A percentile compares a stretch with the other conserved stretches of the same genome.
These are phyloP conservation scores for Zaprionus kolodkinae DNA, from an alignment of 1,140 invertebrate genomes.

Conservation along the genomic window DNA sequence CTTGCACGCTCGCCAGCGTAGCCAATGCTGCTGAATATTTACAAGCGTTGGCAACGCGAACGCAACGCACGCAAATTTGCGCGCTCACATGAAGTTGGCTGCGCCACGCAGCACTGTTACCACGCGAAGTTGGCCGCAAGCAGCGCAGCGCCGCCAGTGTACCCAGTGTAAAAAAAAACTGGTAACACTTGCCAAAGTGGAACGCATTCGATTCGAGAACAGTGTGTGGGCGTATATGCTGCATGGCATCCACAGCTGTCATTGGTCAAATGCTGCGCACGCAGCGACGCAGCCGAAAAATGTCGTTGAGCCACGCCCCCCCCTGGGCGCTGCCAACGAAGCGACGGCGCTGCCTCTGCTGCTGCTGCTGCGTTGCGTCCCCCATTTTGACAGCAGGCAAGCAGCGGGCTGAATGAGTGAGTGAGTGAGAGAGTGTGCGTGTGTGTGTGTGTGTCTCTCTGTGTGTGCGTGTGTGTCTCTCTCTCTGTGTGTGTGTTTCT, in stretches of 20 bases:
- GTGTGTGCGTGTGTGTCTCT: too few species aligned
- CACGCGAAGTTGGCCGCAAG: background rate
- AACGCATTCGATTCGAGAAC: background rate
- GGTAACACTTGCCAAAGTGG: background rate
- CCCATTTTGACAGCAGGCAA: constrained; percentile 7
- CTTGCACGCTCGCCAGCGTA: background rate
- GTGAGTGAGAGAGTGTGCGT: too few species aligned
- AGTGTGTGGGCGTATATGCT: background rate
- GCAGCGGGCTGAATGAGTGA: too few species aligned
- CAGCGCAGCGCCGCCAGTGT: background rate
- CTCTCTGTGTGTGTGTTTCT: background rate
- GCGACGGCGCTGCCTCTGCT: too few species aligned
- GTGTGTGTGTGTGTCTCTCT: background rate
- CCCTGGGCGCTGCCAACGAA: too few species aligned
- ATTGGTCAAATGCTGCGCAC: background rate
- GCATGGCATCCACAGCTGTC: constrained; percentile 1
- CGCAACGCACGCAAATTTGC: background rate
- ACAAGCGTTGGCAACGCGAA: constrained; percentile 36
- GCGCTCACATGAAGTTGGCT: constrained; percentile 36
- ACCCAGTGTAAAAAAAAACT: constrained; percentile 23
- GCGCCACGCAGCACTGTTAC: background rate
- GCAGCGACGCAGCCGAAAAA: background rate
- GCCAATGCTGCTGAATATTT: background rate
- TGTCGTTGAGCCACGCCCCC: background rate
- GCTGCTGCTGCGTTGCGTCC: background rate